Evolutionary conservation across 2,113 vertebrate genomes (phyloP).

Genomic region (Nyctibius bracteatus): DNA sequence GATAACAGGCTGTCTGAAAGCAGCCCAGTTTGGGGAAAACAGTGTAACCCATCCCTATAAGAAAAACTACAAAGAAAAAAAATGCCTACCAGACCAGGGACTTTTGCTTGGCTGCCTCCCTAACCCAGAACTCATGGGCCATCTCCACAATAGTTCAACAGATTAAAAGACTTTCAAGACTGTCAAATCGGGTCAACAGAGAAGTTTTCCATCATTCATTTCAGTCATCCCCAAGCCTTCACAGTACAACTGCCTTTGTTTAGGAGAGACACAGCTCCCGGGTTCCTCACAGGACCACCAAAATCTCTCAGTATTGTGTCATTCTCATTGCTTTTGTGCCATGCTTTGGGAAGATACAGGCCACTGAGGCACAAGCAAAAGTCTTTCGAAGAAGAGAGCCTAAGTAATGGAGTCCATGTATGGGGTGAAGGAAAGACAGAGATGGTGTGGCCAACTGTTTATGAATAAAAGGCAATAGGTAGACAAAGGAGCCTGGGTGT

Average conservation of each 20-base stretch:
- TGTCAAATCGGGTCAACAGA: neutral
- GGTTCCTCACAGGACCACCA: neutral
- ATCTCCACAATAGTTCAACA: neutral
- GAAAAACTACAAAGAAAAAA: neutral
- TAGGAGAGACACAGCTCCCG: neutral
- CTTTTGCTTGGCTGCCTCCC: neutral
- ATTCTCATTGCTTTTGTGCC: neutral
- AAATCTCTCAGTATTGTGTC: neutral
- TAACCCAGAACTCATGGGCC: neutral
- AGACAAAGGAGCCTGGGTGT: neutral
- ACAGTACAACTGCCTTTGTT: neutral
- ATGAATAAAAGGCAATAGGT: neutral
- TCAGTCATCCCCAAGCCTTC: neutral
- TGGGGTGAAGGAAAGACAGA: neutral
- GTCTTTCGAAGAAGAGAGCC: neutral
- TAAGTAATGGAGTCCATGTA: neutral
- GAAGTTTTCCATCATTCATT: neutral
- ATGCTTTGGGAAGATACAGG: neutral
- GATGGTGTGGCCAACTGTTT: neutral
- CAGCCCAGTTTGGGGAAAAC: neutral
- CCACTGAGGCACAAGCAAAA: neutral
- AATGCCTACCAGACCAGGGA: neutral
- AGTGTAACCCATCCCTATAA: neutral
- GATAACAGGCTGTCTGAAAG: neutral
- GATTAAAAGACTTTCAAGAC: neutral